Conservation (phyloP, 2,797 vertebrate genomes). For the Onychomys leucogaster region DNA sequence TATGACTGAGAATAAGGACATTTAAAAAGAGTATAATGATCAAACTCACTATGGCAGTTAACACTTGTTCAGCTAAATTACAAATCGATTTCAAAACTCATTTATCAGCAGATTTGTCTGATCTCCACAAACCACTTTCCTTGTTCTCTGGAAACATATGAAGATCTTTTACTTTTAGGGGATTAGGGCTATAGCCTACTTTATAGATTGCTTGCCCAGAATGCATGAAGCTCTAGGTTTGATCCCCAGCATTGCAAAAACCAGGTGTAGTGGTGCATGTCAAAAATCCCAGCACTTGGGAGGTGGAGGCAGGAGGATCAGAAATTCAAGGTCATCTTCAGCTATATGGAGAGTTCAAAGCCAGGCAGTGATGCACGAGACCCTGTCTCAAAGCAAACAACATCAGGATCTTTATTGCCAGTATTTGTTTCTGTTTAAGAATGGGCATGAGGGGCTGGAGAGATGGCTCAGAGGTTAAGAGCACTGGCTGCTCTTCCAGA, state of each 20-base stretch:
- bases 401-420: neutral
- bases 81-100: slow-evolving; percentile 27
- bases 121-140: neutral
- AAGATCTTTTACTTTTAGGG: neutral
- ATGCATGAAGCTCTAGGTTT: neutral
- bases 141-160: neutral
- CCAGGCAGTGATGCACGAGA: neutral
- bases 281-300: neutral
- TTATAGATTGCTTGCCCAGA: neutral
- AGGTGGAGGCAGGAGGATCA: neutral
- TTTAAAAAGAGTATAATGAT: slow-evolving; percentile 34
- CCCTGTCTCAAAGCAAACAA: neutral
- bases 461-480: too few species aligned
- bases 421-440: neutral
- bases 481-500: too few species aligned
- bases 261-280: neutral
- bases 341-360: neutral
- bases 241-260: neutral
- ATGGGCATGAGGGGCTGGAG: neutral
- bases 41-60: neutral
- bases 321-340: neutral
- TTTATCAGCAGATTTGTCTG: slow-evolving; percentile 28
- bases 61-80: slow-evolving; percentile 53
- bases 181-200: neutral
- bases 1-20: slow-evolving; percentile 29